Evolutionary conservation across 1,140 invertebrate species (phyloP).

Genomic region (Trichomalopsis sarcophagae): DNA sequence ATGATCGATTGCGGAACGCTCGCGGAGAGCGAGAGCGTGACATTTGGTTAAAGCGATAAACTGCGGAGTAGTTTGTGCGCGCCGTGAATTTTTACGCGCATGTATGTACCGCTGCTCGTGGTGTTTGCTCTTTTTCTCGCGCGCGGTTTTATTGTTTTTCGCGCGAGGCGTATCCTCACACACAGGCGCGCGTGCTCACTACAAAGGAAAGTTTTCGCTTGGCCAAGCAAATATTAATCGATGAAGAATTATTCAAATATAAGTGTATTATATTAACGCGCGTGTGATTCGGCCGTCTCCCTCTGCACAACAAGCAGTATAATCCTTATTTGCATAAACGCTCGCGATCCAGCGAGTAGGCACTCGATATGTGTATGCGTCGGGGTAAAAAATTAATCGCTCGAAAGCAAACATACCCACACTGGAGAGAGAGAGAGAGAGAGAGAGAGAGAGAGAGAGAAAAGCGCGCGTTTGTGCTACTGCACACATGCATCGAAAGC

Average conservation of each 20-base stretch:
- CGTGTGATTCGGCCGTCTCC: not conserved
- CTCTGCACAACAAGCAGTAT: not conserved
- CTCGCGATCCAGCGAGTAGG: not conserved
- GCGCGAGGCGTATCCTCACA: not conserved
- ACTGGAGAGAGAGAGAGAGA: not conserved
- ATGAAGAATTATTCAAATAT: not conserved
- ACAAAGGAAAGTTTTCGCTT: not conserved
- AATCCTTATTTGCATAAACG: not conserved
- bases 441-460: too few species aligned
- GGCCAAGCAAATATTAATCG: not conserved
- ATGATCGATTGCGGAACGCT: conserved; percentile 62
- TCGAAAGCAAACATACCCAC: not conserved
- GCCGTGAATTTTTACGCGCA: not conserved
- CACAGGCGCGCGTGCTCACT: too few species aligned
- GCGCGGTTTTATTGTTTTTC: not conserved
- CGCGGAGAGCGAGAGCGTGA: conserved; percentile 54
- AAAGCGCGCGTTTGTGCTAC: not conserved
- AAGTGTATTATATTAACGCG: too few species aligned
- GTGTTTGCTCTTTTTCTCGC: too few species aligned
- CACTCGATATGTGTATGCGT: not conserved
- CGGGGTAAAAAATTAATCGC: not conserved
- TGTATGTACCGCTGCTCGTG: not conserved
- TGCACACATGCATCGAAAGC: not conserved
- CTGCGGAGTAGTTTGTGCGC: conserved; percentile 42
- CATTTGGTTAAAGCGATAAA: conserved; percentile 63